These are phyloP conservation scores for Pissodes strobi DNA, from an alignment of 1,140 invertebrate species.

Conservation along the genomic window DNA sequence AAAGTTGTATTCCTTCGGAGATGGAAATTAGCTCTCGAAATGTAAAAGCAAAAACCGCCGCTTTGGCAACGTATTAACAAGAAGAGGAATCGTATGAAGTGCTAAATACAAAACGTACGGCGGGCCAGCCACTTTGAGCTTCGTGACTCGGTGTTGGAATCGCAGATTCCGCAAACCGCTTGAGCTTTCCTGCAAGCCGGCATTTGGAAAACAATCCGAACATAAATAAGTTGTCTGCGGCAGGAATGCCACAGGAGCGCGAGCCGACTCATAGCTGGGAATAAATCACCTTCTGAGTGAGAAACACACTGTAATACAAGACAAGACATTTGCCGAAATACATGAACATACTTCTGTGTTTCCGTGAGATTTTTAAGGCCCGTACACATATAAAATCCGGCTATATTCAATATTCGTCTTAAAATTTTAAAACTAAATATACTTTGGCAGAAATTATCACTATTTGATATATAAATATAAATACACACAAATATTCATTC, in stretches of 20 bases:
- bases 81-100: conserved; percentile 21
- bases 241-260: conserved; percentile 37
- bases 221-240: conserved; percentile 57
- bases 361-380: neutral
- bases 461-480: too few relatives aligned
- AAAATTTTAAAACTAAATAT: too few relatives aligned
- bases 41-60: conserved; percentile 5
- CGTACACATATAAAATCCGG: too few relatives aligned
- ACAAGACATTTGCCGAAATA: conserved; percentile 33
- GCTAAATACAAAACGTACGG: conserved; percentile 32
- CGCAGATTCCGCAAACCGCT: conserved; percentile 53
- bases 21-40: conserved; percentile 7
- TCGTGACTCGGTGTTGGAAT: conserved; percentile 49
- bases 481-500: too few relatives aligned
- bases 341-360: neutral
- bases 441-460: too few relatives aligned
- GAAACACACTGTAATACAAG: conserved; percentile 29
- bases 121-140: conserved; percentile 32
- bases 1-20: neutral
- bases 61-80: conserved; percentile 7
- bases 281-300: conserved; percentile 31
- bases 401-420: too few relatives aligned
- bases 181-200: conserved; percentile 50
- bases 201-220: conserved; percentile 57
- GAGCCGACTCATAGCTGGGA: conserved; percentile 26